A percentile compares a stretch with the other conserved stretches of the same genome.
Conservation (phyloP, 2,797 vertebrate genomes). For the Amblyraja radiata region DNA sequence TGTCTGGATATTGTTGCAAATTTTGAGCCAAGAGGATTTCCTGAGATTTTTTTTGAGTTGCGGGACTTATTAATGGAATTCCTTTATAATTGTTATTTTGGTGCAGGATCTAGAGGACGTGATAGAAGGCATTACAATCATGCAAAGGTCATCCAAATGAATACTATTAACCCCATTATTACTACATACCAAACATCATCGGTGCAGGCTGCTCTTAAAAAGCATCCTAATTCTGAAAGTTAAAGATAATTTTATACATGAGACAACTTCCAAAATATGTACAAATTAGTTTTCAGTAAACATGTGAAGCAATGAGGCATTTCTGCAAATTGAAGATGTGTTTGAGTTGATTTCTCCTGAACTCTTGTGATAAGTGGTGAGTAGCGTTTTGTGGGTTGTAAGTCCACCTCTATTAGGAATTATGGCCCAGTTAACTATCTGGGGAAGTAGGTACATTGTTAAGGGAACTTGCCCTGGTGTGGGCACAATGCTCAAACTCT, state of each 20-base stretch:
- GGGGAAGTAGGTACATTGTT: background rate
- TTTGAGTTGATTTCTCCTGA: background rate
- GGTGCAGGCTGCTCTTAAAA: background rate
- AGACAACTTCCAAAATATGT: background rate
- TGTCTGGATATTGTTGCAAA: background rate
- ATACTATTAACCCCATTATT: background rate
- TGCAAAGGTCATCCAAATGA: background rate
- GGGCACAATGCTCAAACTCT: background rate
- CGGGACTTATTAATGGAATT: background rate
- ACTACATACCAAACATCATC: background rate
- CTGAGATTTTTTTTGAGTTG: background rate
- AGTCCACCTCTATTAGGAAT: background rate
- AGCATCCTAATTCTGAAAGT: background rate
- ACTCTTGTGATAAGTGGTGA: background rate
- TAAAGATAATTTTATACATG: background rate
- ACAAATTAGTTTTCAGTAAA: background rate
- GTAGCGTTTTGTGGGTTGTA: background rate
- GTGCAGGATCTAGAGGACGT: background rate
- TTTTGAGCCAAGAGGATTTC: background rate
- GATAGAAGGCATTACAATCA: background rate
- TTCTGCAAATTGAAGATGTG: background rate
- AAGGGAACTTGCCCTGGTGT: background rate
- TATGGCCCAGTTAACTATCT: background rate
- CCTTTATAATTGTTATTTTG: background rate
- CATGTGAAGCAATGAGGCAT: background rate